phyloP scores from a whole-genome alignment of 2,888 invertebrate species.

The Andricus quercusramuli region DNA sequence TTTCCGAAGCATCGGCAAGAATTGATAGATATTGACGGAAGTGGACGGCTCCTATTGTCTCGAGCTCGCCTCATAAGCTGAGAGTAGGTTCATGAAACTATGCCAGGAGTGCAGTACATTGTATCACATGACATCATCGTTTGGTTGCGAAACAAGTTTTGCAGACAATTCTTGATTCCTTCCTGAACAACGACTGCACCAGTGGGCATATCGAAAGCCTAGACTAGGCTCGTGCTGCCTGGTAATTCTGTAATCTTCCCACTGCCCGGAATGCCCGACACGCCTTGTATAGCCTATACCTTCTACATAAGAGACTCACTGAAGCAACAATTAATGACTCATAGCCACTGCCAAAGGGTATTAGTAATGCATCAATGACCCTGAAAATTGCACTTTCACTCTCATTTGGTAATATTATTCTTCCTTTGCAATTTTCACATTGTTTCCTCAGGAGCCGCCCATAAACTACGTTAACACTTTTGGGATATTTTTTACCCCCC shows the following conservation, averaged over 20 bases:
- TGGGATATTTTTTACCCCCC: no score
- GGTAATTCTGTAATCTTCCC: slow-evolving; percentile 38
- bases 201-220: background rate
- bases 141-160: slow-evolving; percentile 3
- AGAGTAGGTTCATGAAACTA: background rate
- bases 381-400: slow-evolving; percentile 30
- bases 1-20: background rate
- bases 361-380: slow-evolving; percentile 32
- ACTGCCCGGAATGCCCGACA: slow-evolving; percentile 34
- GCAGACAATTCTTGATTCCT: slow-evolving; percentile 21
- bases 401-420: background rate
- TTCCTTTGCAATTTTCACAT: background rate
- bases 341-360: slow-evolving; percentile 33
- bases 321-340: slow-evolving; percentile 34
- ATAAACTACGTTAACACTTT: no score
- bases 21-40: slow-evolving; percentile 7
- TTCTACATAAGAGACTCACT: background rate
- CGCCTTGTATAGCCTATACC: slow-evolving; percentile 5
- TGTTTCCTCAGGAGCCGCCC: no score
- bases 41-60: slow-evolving; percentile 1
- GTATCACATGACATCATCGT: slow-evolving; percentile 12
- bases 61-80: background rate
- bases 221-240: slow-evolving; percentile 35
- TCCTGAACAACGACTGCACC: background rate
- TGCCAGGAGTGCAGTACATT: slow-evolving; percentile 8